Evolutionary conservation across 2,888 invertebrate genomes (phyloP).

Genomic region (Tromatobia lineatoria): DNA sequence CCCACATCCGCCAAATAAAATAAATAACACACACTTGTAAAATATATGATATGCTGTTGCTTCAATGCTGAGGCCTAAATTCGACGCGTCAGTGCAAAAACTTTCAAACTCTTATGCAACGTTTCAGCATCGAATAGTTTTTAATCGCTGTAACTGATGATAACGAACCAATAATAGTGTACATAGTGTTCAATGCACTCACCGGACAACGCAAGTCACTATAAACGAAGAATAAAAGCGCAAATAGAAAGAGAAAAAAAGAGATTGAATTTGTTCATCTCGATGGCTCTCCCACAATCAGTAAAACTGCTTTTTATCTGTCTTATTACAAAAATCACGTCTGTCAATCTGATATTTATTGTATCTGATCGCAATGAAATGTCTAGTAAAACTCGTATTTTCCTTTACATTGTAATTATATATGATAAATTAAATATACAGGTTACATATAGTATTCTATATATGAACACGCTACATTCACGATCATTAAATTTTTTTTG

Average conservation of each 20-base stretch:
- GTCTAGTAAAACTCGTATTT: slow-evolving; percentile 64
- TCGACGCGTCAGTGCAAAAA: slow-evolving; percentile 21
- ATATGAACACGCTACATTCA: slow-evolving; percentile 52
- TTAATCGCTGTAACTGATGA: slow-evolving; percentile 52
- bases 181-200: slow-evolving; percentile 65
- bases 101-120: slow-evolving; percentile 58
- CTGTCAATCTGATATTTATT: slow-evolving; percentile 65
- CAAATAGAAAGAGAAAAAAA: background rate
- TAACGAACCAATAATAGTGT: slow-evolving; percentile 57
- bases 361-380: slow-evolving; percentile 56
- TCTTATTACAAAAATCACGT: slow-evolving; percentile 49
- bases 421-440: slow-evolving; percentile 63
- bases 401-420: slow-evolving; percentile 71
- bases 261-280: slow-evolving; percentile 39
- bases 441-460: slow-evolving; percentile 68
- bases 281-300: slow-evolving; percentile 49
- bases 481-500: slow-evolving; percentile 65
- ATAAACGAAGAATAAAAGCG: slow-evolving; percentile 37
- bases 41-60: slow-evolving; percentile 46
- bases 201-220: slow-evolving; percentile 60
- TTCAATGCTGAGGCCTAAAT: slow-evolving; percentile 64
- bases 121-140: slow-evolving; percentile 67
- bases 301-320: slow-evolving; percentile 49
- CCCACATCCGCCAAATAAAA: slow-evolving; percentile 34
- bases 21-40: slow-evolving; percentile 42